Percentiles rank a stretch among this genome's conserved stretches.
phyloP scores from a whole-genome alignment of 2,113 vertebrate species.

The Cyprinodon tularosa region DNA sequence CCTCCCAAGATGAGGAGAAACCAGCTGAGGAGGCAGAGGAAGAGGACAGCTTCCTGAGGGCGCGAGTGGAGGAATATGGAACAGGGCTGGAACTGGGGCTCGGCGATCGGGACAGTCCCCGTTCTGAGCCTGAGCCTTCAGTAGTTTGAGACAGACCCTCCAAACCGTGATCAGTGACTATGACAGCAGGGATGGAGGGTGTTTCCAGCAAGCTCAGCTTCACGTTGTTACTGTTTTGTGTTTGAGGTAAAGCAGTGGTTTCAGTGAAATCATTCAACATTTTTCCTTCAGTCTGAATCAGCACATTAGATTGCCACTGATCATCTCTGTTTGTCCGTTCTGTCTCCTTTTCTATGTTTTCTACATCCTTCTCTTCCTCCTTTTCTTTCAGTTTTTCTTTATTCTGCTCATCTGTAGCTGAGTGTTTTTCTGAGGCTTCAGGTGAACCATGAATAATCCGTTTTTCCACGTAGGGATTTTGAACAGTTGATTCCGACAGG shows the following conservation, averaged over 20 bases:
- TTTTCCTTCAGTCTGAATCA: conserved; percentile 24
- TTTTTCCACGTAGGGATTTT: conserved; percentile 26
- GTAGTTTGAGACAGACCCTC: conserved; percentile 67
- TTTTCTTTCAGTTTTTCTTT: conserved; percentile 19
- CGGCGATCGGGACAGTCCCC: conserved; percentile 51
- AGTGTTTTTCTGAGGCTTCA: conserved; percentile 17
- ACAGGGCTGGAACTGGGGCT: conserved; percentile 72
- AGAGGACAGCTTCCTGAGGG: conserved; percentile 91
- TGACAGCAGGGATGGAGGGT: conserved; percentile 86
- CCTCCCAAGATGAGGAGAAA: conserved; percentile 97
- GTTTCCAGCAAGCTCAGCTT: conserved; percentile 35
- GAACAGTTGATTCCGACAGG: conserved; percentile 34
- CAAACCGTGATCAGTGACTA: conserved; percentile 89
- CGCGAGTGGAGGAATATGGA: conserved; percentile 52
- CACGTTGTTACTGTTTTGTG: conserved; percentile 12
- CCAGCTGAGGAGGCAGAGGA: conserved; percentile 96
- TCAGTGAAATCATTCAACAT: conserved; percentile 27
- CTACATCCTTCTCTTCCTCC: conserved; percentile 16
- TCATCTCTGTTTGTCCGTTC: conserved; percentile 30
- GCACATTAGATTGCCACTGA: conserved; percentile 14
- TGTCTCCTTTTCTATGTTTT: conserved; percentile 26
- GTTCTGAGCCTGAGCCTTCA: conserved; percentile 62
- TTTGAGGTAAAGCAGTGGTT: neutral
- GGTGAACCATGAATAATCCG: conserved; percentile 7
- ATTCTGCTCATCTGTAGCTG: conserved; percentile 13